Conservation (phyloP, 2,888 invertebrate species). For the Lochmaea capreae region DNA sequence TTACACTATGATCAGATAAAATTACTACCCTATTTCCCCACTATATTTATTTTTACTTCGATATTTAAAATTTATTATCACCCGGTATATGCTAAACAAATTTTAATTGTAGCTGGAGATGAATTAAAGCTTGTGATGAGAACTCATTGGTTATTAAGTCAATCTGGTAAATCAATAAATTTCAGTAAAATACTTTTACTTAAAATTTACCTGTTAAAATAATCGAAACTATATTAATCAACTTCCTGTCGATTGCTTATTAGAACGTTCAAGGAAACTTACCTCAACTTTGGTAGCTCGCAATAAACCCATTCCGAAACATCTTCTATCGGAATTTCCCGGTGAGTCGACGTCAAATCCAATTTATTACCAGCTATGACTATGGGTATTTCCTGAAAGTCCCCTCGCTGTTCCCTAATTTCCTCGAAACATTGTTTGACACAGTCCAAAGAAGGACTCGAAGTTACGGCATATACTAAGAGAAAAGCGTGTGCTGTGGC, state of each 20-base stretch:
- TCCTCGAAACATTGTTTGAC: slow-evolving; percentile 84
- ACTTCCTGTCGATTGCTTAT: not conserved
- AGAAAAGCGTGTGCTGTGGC: slow-evolving; percentile 90
- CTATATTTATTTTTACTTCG: no score
- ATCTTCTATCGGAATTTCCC: slow-evolving; percentile 81
- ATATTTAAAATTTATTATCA: no score
- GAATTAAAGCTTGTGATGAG: no score
- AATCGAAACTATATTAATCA: not conserved
- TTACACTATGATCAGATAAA: no score
- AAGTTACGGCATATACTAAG: slow-evolving; percentile 85
- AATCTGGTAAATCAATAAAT: not conserved
- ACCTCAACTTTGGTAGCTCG: slow-evolving; percentile 79
- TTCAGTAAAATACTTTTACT: not conserved
- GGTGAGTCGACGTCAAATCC: slow-evolving; percentile 77
- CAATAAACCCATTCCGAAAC: slow-evolving; percentile 85
- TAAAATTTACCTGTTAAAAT: not conserved
- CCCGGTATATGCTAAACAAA: no score
- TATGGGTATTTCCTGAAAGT: slow-evolving; percentile 83
- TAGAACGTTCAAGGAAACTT: slow-evolving; percentile 29
- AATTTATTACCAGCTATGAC: slow-evolving; percentile 89
- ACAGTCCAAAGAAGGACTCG: slow-evolving; percentile 77
- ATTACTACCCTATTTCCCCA: no score
- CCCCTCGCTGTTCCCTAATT: slow-evolving; percentile 82
- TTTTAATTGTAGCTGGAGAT: no score
- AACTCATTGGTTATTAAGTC: no score